These are phyloP conservation scores for Neodiprion lecontei DNA, from an alignment of 1,140 invertebrate species.

Conservation along the genomic window DNA sequence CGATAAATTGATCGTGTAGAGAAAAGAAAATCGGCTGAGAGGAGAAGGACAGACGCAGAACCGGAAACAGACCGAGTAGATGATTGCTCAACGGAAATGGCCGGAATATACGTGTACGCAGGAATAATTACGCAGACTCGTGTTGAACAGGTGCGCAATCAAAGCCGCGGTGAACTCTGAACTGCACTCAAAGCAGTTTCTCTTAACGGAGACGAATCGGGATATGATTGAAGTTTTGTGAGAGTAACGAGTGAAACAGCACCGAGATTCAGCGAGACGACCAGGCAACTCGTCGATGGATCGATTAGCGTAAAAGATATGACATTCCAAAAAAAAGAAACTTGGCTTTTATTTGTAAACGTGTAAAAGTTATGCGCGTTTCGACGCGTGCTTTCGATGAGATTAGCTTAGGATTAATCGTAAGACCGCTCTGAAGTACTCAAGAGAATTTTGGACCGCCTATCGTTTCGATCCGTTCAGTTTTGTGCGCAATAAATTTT, in stretches of 20 bases:
- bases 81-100: not conserved
- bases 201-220: not conserved
- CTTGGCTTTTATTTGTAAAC: too few relatives aligned
- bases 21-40: not conserved
- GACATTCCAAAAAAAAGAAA: not conserved
- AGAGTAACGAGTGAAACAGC: too few relatives aligned
- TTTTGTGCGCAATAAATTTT: too few relatives aligned
- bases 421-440: too few relatives aligned
- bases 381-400: too few relatives aligned
- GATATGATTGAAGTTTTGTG: too few relatives aligned
- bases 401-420: too few relatives aligned
- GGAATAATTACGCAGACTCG: not conserved
- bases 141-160: not conserved
- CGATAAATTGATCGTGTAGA: not conserved
- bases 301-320: slow-evolving; percentile 1
- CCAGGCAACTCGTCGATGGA: not conserved
- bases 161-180: not conserved
- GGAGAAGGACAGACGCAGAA: not conserved
- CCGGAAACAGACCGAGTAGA: not conserved
- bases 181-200: slow-evolving; percentile 5
- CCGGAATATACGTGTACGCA: not conserved
- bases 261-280: too few relatives aligned
- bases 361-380: too few relatives aligned
- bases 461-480: too few relatives aligned
- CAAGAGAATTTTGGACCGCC: too few relatives aligned